Evolutionary conservation across 2,113 vertebrate genomes (phyloP), one percentile per base, ranked within the genome.

Genomic region (Chaetodon auriga): DNA sequence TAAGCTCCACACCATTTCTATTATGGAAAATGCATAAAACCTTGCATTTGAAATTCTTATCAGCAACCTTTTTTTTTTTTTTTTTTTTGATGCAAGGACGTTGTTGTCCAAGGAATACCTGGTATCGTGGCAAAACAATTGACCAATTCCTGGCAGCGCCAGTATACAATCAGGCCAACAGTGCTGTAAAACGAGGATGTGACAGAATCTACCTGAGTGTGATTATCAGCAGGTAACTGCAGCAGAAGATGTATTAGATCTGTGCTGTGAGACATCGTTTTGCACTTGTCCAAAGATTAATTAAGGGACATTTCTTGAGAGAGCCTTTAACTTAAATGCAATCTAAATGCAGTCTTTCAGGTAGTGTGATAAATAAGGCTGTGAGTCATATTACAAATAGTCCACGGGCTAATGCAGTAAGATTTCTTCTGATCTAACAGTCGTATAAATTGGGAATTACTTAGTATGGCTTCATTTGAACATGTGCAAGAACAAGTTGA

Each of bases 171-270:
- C n/a, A n/a, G n/a, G 30, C 30, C 30, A 30, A 30, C 30, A 30
- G 30, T 30, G 30, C 30, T 30, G 30, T 5, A 73, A 43, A 58
- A 46, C 1, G 5, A 79, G 80, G 54, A 54, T 58, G 3, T 80
- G 83, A 72, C 60, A 48, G 63, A 78, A 35, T 60, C 15, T 79
- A 18, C 70, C 43, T 0, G 30, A 68, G 79, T 76, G 74, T 83
- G 80, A 84, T 89, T 72, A 87, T 82, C 82, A 60, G 77, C 7
- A 61, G 58, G 80, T 81, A 83, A 83, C 80, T 60, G 30, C 81
- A 66, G 73, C 73, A 3, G 25, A 18, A 78, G 89, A 91, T 87
- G 81, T 82, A 90, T 84, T 81, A 62, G 78, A 79, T 69, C 65
- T 14, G 69, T 38, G 13, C 57, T 4, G 36, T 30, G 70, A 85